These are phyloP conservation scores for Onychomys leucogaster DNA, from an alignment of 2,797 vertebrate species.

Conservation along the genomic window DNA sequence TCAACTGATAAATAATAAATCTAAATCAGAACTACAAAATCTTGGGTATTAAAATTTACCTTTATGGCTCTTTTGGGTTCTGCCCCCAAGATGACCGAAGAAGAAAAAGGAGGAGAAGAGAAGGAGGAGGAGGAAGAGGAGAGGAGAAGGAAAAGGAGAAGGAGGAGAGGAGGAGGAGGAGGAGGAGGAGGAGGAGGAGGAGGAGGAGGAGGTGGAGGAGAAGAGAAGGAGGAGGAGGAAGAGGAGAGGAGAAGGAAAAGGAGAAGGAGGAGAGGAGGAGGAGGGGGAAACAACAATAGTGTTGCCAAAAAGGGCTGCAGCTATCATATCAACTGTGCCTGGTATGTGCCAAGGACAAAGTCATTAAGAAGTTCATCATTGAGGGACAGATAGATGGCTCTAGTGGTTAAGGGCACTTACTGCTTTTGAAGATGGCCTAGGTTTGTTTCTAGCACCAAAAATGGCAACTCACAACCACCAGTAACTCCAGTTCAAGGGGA, in stretches of 20 bases:
- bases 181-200: too few relatives aligned
- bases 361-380: neutral
- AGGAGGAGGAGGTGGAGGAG: too few relatives aligned
- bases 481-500: neutral
- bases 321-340: neutral
- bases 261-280: too few relatives aligned
- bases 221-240: neutral
- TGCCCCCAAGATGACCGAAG: neutral
- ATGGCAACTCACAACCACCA: neutral
- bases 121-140: neutral
- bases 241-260: too few relatives aligned
- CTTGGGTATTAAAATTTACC: neutral
- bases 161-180: neutral
- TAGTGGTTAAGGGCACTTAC: neutral
- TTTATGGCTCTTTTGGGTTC: neutral
- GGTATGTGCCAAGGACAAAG: neutral
- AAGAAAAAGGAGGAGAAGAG: neutral
- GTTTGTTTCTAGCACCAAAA: neutral
- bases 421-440: neutral
- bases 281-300: neutral
- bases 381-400: neutral
- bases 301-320: neutral
- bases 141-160: too few relatives aligned
- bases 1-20: neutral
- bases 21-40: neutral